Conservation (phyloP, 2,888 invertebrate species). For the Protophormia terraenovae region DNA sequence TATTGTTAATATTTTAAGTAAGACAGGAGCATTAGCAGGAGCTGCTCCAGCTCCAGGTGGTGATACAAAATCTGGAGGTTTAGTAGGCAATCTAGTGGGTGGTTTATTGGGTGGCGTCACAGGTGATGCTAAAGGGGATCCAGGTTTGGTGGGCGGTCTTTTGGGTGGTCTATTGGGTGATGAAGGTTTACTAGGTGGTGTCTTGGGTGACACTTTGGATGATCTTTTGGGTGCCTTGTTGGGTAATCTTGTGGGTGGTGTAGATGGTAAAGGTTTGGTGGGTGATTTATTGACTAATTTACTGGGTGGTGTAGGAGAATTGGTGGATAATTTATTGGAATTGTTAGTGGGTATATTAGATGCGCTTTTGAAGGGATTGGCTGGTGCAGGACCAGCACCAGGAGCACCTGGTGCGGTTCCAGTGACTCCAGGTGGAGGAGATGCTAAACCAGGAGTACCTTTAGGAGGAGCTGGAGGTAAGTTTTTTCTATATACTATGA, state of each 20-base stretch:
- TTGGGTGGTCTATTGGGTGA: not conserved
- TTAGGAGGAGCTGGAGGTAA: not conserved
- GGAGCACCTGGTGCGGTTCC: no score
- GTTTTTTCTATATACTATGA: not conserved
- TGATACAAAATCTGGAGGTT: not conserved
- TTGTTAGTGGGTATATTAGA: constrained; percentile 5
- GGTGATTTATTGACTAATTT: not conserved
- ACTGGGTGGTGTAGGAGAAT: not conserved
- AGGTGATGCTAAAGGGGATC: not conserved
- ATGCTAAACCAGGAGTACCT: not conserved
- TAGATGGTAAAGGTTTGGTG: not conserved
- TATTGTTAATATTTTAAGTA: constrained; percentile 41
- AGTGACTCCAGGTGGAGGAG: not conserved
- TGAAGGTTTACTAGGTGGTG: not conserved
- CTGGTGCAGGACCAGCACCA: no score
- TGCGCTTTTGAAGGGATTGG: not conserved
- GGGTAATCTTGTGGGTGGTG: not conserved
- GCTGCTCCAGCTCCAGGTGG: not conserved
- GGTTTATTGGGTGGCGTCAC: not conserved
- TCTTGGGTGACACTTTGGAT: constrained; percentile 2
- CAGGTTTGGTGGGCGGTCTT: not conserved
- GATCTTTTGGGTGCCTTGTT: constrained; percentile 12
- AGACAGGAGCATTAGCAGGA: not conserved
- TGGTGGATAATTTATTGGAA: constrained; percentile 14
- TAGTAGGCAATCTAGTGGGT: not conserved